Evolutionary conservation across 1,140 invertebrate genomes (phyloP).

Genomic region (Drosophila burlai): DNA sequence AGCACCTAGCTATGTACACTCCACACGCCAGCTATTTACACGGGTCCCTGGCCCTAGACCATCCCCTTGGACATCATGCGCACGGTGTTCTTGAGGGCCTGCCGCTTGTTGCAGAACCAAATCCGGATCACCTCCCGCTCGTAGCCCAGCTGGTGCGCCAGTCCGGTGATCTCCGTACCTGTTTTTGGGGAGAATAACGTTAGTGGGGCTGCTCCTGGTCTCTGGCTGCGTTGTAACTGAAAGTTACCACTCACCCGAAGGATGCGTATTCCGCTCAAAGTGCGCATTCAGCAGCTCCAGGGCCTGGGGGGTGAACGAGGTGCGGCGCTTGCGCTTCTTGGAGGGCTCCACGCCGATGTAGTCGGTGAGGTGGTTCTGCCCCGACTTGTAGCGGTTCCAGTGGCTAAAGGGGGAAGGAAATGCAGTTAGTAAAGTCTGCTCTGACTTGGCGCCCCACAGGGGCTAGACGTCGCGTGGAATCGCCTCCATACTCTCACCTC

Average conservation of each 20-base stretch:
- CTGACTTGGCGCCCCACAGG: conserved; percentile 11
- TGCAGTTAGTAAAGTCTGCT: conserved; percentile 34
- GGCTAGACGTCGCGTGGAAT: conserved; percentile 71
- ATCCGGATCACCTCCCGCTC: conserved; percentile 99
- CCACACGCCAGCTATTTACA: conserved; percentile 31
- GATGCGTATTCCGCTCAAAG: conserved; percentile 98
- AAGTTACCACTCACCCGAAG: conserved; percentile 92
- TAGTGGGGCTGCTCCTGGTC: background rate
- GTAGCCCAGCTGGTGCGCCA: conserved; percentile 97
- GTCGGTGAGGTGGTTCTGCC: conserved; percentile 96
- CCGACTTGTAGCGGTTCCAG: conserved; percentile 93
- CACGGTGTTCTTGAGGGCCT: conserved; percentile 98
- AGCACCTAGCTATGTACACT: conserved; percentile 61
- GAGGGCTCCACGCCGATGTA: conserved; percentile 98
- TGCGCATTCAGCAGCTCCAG: conserved; percentile 97
- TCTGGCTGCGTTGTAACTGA: conserved; percentile 28
- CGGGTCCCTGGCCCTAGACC: conserved; percentile 69
- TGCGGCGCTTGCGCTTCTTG: conserved; percentile 97
- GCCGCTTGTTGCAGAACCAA: conserved; percentile 99
- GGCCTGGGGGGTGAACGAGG: conserved; percentile 98
- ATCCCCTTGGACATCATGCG: conserved; percentile 95
- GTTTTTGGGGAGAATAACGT: conserved; percentile 65
- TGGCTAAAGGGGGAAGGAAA: conserved; percentile 60
- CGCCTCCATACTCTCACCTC: conserved; percentile 90
- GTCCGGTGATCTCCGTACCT: conserved; percentile 98